Evolutionary conservation across 1,140 invertebrate species (phyloP).

Genomic region (Neotoxoptera formosana): DNA sequence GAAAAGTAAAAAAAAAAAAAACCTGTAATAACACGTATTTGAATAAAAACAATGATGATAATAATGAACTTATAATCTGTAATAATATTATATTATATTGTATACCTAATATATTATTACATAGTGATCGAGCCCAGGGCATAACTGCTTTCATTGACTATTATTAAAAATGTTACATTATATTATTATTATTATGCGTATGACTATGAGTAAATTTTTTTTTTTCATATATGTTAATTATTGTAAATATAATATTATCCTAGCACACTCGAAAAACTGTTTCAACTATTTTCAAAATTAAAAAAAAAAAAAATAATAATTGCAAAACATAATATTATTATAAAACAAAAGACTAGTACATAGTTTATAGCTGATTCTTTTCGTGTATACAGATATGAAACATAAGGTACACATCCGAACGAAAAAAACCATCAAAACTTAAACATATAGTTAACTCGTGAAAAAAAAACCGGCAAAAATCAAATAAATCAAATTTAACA

Average conservation of each 20-base stretch:
- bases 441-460: slow-evolving; percentile 35
- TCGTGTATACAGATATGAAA: not conserved
- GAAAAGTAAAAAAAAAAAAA: not conserved
- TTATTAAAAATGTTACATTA: slow-evolving; percentile 33
- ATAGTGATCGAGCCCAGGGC: slow-evolving; percentile 45
- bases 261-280: slow-evolving; percentile 57
- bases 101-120: not conserved
- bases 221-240: slow-evolving; percentile 25
- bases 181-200: slow-evolving; percentile 48
- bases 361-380: slow-evolving; percentile 22
- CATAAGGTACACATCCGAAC: not conserved
- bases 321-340: slow-evolving; percentile 39
- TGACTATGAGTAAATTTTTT: slow-evolving; percentile 45
- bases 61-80: not conserved
- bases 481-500: slow-evolving; percentile 23
- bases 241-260: slow-evolving; percentile 50
- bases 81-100: not conserved
- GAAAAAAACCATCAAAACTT: slow-evolving; percentile 44
- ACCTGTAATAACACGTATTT: not conserved
- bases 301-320: slow-evolving; percentile 30
- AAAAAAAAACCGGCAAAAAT: slow-evolving; percentile 23
- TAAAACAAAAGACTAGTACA: slow-evolving; percentile 30
- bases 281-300: slow-evolving; percentile 27
- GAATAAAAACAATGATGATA: not conserved
- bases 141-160: slow-evolving; percentile 45